phyloP scores from a whole-genome alignment of 2,888 invertebrate genomes.

The Andrena bicolor region DNA sequence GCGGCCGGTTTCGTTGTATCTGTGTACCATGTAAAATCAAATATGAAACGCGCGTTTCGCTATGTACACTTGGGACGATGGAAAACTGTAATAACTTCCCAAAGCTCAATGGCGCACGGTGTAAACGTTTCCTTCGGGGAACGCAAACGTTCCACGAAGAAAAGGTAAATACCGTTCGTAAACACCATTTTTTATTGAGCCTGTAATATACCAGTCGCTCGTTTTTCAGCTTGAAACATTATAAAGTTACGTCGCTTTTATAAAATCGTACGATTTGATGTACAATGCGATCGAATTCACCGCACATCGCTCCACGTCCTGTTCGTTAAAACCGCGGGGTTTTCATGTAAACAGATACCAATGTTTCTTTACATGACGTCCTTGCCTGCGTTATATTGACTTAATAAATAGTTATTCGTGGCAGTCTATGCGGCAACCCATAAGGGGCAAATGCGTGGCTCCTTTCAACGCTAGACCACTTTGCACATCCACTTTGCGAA shows the following conservation, averaged over 20 bases:
- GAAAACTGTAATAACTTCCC: slow-evolving; percentile 23
- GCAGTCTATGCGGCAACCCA: no score
- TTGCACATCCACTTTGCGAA: no score
- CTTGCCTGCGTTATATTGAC: no score
- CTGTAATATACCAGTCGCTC: neutral
- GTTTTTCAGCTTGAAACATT: neutral
- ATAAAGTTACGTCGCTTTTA: neutral
- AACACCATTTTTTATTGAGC: slow-evolving; percentile 8
- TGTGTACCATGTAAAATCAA: neutral
- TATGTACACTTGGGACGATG: neutral
- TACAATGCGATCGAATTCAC: no score
- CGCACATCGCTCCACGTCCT: no score
- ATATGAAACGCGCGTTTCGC: neutral
- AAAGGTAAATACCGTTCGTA: slow-evolving; percentile 2
- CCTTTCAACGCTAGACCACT: no score
- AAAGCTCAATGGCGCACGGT: neutral
- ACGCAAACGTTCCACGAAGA: neutral
- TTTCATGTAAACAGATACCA: no score
- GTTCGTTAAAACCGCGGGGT: no score
- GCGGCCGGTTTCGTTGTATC: neutral
- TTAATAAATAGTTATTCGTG: no score
- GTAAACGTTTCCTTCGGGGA: neutral
- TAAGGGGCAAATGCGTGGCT: no score
- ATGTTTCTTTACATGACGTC: no score
- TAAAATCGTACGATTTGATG: no score